phyloP scores from a whole-genome alignment of 2,797 vertebrate species.

The Caiman crocodilus region DNA sequence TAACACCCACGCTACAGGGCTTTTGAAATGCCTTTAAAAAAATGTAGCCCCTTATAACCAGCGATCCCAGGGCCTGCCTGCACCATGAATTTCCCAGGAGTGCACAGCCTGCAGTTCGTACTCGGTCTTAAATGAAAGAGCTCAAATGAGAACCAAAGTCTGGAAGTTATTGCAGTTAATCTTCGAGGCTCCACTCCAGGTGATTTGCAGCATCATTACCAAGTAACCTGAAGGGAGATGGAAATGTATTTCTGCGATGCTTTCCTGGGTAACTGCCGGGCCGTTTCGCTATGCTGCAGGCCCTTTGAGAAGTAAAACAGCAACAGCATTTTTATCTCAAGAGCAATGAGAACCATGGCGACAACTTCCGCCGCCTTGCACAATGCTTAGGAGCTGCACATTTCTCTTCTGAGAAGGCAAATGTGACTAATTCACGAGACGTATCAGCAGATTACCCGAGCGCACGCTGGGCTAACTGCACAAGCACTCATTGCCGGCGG shows the following conservation, averaged over 20 bases:
- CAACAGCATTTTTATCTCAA: neutral
- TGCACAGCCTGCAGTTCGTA: neutral
- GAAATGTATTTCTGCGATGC: neutral
- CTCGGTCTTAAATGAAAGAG: neutral
- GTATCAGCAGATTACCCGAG: neutral
- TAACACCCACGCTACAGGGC: neutral
- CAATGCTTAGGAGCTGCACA: neutral
- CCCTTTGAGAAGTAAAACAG: neutral
- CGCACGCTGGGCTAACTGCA: accelerated
- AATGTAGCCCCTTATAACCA: neutral
- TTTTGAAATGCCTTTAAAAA: neutral
- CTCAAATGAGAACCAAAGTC: neutral
- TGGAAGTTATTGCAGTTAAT: neutral
- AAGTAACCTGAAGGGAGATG: neutral
- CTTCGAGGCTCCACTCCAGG: neutral
- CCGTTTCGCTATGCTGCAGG: neutral
- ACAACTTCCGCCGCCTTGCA: neutral
- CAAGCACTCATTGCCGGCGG: neutral
- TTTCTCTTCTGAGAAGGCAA: neutral
- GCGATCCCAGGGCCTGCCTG: neutral
- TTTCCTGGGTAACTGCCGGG: neutral
- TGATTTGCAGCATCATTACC: neutral
- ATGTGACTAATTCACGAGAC: neutral
- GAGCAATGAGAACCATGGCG: neutral
- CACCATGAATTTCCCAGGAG: neutral